Evolutionary conservation across 2,113 vertebrate species (phyloP).

Genomic region (Arenaria interpres): DNA sequence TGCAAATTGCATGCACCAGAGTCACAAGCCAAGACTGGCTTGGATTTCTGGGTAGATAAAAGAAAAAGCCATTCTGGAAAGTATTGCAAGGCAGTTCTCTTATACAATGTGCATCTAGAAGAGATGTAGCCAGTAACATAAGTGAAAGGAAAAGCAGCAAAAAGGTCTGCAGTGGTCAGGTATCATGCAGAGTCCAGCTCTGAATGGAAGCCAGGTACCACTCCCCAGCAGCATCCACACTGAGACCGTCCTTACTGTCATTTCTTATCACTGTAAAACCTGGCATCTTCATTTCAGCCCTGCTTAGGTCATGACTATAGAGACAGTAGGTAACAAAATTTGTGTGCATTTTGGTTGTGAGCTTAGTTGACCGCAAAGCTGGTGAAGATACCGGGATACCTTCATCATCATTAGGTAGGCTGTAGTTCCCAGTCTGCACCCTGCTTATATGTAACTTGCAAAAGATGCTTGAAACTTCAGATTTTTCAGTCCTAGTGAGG

Average conservation of each 20-base stretch:
- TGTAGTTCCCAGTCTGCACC: not conserved
- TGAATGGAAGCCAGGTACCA: not conserved
- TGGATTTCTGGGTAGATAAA: not conserved
- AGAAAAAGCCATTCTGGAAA: not conserved
- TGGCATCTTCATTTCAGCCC: not conserved
- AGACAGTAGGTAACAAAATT: not conserved
- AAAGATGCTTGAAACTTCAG: not conserved
- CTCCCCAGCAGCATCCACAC: not conserved
- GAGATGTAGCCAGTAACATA: not conserved
- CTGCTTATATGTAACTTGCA: not conserved
- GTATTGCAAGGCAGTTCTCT: not conserved
- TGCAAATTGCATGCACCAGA: not conserved
- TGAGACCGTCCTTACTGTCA: not conserved
- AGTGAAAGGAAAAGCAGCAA: not conserved
- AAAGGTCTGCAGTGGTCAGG: not conserved
- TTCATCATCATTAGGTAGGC: not conserved
- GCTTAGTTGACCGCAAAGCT: not conserved
- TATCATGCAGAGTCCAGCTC: not conserved
- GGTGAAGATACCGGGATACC: not conserved
- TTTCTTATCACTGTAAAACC: not conserved
- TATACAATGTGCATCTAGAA: not conserved
- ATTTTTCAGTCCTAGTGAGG: not conserved
- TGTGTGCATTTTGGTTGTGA: fast-evolving
- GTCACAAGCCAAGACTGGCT: not conserved
- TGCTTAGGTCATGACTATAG: not conserved